A percentile compares a stretch with the other conserved stretches of the same genome.
Conservation (phyloP, 1,140 invertebrate genomes). For the Bradynema listronoti region DNA sequence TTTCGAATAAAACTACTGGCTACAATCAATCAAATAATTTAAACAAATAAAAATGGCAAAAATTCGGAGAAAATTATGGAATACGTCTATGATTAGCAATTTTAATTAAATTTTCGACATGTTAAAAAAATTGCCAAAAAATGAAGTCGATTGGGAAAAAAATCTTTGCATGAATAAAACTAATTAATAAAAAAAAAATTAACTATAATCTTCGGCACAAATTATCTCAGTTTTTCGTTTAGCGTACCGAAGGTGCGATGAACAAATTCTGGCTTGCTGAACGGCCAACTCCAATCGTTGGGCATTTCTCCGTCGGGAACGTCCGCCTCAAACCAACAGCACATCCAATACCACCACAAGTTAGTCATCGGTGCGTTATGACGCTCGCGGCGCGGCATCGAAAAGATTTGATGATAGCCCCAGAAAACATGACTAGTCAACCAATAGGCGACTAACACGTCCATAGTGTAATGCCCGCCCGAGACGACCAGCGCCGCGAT, state of each 20-base stretch:
- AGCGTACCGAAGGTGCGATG: conserved; percentile 36
- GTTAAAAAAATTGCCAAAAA: no score
- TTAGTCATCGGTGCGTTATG: conserved; percentile 45
- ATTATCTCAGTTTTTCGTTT: conserved; percentile 40
- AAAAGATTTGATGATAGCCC: conserved; percentile 57
- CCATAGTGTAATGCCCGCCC: conserved; percentile 53
- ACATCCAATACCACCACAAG: conserved; percentile 57
- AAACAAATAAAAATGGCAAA: no score
- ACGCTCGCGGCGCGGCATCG: conserved; percentile 37
- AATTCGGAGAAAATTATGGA: no score
- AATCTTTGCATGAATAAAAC: no score
- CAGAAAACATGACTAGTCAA: conserved; percentile 54
- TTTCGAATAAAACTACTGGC: no score
- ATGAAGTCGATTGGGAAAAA: no score
- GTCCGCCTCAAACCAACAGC: conserved; percentile 50
- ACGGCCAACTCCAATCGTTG: conserved; percentile 57
- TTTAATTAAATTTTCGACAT: no score
- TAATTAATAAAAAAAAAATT: not conserved
- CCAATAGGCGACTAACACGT: conserved; percentile 56
- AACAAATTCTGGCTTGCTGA: conserved; percentile 34
- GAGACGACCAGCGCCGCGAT: conserved; percentile 55
- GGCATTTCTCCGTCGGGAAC: conserved; percentile 45
- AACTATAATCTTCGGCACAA: not conserved
- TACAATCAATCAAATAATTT: no score
- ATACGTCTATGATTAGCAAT: no score